phyloP scores from a whole-genome alignment of 2,888 invertebrate species.

The Timandra comae region DNA sequence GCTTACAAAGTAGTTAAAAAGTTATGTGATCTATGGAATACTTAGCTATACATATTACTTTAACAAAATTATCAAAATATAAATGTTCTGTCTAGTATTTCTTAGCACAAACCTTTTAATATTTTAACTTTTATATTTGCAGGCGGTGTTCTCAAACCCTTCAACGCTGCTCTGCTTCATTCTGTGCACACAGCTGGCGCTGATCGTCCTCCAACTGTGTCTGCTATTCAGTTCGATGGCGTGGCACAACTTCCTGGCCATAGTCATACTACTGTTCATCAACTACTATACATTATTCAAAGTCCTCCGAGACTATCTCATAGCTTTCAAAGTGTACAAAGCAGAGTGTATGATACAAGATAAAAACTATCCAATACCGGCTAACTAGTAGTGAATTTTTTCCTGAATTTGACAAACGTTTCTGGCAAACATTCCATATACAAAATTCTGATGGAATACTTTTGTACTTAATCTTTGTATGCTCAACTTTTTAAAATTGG shows the following conservation, averaged over 20 bases:
- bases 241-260: slow-evolving; percentile 94
- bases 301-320: slow-evolving; percentile 89
- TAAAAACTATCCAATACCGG: slow-evolving; percentile 47
- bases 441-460: slow-evolving; percentile 1
- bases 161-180: slow-evolving; percentile 84
- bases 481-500: slow-evolving; percentile 1
- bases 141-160: slow-evolving; percentile 93
- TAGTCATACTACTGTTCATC: slow-evolving; percentile 89
- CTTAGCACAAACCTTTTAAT: too few relatives aligned
- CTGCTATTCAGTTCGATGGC: slow-evolving; percentile 87
- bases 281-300: slow-evolving; percentile 96
- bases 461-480: slow-evolving; percentile 11
- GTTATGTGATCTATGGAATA: too few relatives aligned
- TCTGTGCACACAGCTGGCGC: slow-evolving; percentile 81
- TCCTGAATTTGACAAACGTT: background rate
- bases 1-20: too few relatives aligned
- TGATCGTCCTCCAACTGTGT: slow-evolving; percentile 86
- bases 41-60: too few relatives aligned
- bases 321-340: slow-evolving; percentile 89
- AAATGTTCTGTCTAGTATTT: too few relatives aligned
- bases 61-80: too few relatives aligned
- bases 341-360: slow-evolving; percentile 83
- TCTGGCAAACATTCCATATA: slow-evolving; percentile 7
- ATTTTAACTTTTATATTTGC: too few relatives aligned
- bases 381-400: slow-evolving; percentile 20